phyloP scores from a whole-genome alignment of 2,113 vertebrate species.

The Nycticorax nycticorax region DNA sequence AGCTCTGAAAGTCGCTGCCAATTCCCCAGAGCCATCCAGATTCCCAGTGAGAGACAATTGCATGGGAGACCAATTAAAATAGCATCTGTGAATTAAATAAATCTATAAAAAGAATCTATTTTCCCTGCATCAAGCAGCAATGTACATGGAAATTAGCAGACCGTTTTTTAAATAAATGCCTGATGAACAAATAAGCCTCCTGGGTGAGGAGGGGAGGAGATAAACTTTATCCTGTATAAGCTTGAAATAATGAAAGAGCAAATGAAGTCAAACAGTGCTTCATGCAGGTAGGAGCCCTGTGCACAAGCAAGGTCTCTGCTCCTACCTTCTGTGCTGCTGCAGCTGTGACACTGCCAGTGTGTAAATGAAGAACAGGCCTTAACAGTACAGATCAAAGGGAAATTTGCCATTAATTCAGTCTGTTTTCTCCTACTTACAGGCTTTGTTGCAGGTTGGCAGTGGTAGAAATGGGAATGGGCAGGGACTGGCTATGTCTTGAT shows the following conservation, averaged over 20 bases:
- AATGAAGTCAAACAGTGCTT: background rate
- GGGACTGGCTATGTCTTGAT: background rate
- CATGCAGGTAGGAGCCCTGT: background rate
- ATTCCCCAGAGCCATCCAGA: slow-evolving; percentile 23
- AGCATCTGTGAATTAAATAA: slow-evolving; percentile 53
- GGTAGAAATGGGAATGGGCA: background rate
- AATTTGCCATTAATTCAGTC: background rate
- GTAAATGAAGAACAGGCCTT: background rate
- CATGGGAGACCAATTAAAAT: slow-evolving; percentile 48
- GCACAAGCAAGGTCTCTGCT: background rate
- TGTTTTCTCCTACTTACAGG: background rate
- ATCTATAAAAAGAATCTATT: slow-evolving; percentile 35
- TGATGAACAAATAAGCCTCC: slow-evolving; percentile 8
- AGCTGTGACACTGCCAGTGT: background rate
- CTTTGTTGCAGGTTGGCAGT: background rate
- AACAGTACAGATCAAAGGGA: background rate
- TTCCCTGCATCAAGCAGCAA: background rate
- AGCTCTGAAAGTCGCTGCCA: slow-evolving; percentile 24
- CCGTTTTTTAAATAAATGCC: background rate
- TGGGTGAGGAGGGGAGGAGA: background rate
- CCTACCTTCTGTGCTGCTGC: background rate
- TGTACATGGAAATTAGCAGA: slow-evolving; percentile 5
- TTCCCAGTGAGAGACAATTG: slow-evolving; percentile 12
- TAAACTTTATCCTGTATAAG: background rate
- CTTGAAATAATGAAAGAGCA: background rate